These are phyloP conservation scores for Rhinichthys osculus DNA, from an alignment of 2,797 vertebrate genomes.

Conservation along the genomic window DNA sequence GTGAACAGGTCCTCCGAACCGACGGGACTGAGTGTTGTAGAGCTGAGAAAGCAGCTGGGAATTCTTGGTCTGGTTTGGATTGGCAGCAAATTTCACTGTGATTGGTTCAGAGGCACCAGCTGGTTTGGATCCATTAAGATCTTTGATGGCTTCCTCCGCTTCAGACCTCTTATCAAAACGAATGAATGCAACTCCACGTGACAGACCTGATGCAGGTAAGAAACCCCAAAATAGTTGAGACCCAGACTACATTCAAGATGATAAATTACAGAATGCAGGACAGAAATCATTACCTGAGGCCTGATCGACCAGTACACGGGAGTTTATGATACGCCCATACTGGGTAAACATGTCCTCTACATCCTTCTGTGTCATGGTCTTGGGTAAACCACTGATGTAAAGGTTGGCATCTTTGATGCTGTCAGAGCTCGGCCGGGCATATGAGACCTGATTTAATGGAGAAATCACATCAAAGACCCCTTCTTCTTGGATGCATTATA, in stretches of 20 bases:
- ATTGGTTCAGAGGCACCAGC: conserved; percentile 92
- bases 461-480: conserved; percentile 34
- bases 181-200: conserved; percentile 96
- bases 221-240: background rate
- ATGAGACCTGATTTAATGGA: conserved; percentile 81
- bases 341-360: conserved; percentile 89
- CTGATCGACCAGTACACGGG: conserved; percentile 88
- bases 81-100: conserved; percentile 97
- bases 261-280: conserved; percentile 52
- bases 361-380: conserved; percentile 90
- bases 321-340: conserved; percentile 90
- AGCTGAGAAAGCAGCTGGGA: conserved; percentile 93
- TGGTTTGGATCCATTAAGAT: conserved; percentile 93
- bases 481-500: background rate
- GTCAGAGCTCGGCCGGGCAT: conserved; percentile 89
- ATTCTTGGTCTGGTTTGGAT: conserved; percentile 94
- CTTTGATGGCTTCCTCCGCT: conserved; percentile 96
- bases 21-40: conserved; percentile 90
- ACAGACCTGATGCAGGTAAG: conserved; percentile 81
- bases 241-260: background rate
- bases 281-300: conserved; percentile 79
- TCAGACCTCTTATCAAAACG: conserved; percentile 94
- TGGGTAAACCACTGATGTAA: conserved; percentile 88
- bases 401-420: conserved; percentile 90
- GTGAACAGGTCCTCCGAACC: conserved; percentile 93